Evolutionary conservation across 2,888 invertebrate genomes (phyloP).

Genomic region (Metellina segmentata): DNA sequence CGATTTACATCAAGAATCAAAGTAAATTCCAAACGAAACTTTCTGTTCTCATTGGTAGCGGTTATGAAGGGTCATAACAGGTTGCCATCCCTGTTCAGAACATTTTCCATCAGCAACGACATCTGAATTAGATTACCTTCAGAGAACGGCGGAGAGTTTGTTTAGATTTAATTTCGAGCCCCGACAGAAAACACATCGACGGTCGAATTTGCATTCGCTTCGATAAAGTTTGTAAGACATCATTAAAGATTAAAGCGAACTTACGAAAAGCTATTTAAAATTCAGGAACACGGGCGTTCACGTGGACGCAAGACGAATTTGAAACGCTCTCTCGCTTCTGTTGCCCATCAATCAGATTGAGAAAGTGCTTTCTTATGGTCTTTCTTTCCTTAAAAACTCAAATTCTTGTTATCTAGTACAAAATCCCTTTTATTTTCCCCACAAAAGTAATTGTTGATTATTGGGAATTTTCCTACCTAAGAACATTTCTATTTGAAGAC

Average conservation of each 20-base stretch:
- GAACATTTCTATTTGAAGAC: no score
- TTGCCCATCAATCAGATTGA: neutral
- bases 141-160: no score
- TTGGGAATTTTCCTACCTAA: no score
- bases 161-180: neutral
- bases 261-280: neutral
- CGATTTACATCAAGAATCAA: no score
- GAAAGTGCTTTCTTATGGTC: neutral
- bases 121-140: conserved; percentile 14
- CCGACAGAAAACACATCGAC: neutral
- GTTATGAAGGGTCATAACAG: no score
- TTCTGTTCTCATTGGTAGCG: no score
- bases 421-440: no score
- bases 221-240: conserved; percentile 7
- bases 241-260: neutral
- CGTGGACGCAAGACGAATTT: neutral
- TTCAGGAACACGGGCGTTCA: neutral
- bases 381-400: neutral
- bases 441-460: no score
- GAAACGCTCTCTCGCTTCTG: neutral
- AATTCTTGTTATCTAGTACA: neutral
- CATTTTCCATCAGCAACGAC: neutral
- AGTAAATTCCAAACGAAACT: no score
- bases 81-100: no score
- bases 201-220: conserved; percentile 13